Base-by-base conservation (phyloP, 2,113 vertebrate species). In the Benitochromis conjunctus region DNA sequence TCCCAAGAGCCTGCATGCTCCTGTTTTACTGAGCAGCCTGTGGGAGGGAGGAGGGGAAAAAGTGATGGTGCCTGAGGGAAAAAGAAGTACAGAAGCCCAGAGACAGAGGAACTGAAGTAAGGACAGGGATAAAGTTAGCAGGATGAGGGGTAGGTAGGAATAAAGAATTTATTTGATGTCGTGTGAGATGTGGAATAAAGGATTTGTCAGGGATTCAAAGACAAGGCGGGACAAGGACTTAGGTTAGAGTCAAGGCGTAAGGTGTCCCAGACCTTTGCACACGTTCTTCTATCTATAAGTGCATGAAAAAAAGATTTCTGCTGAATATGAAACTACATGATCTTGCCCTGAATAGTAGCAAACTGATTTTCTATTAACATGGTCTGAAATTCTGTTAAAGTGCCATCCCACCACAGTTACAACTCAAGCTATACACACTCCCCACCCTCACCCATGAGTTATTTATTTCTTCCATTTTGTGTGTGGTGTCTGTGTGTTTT, bases 11-110 rank as follows among this genome's bases (percentile, higher is more conserved):
- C 88, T 6, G 81, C 71, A 34, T 76, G 71, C 86, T 91, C 82
- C 90, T 88, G 88, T 93, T 93, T 94, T 93, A 94, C 92, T 90
- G 84, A 81, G 85, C 90, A 84, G 92, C 81, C 90, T 85, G 84
- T 90, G 91, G 86, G 91, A 84, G 88, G 88, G 85, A 83, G 81
- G 81, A 58, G 69, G 79, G 85, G 76, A 83, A 79, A 80, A 84
- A 78, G 83, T 88, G 87, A 87, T 86, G 88, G 88, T 46, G 83
- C 88, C 92, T 53, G 62, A 69, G 82, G 86, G 66, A 43, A 74
- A 83, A 89, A 71, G 57, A 55, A 54, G 64, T 66, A 86, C n/a
- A 85, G 43, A 81, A 82, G 89, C 64, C 46, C 80, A 83, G 48
- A 85, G 81, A 86, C 34, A 79, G 14, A 74, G 19, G 41, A 57